These are phyloP conservation scores for Holcopasites calliopsidis DNA, from an alignment of 1,140 invertebrate species.

Conservation along the genomic window DNA sequence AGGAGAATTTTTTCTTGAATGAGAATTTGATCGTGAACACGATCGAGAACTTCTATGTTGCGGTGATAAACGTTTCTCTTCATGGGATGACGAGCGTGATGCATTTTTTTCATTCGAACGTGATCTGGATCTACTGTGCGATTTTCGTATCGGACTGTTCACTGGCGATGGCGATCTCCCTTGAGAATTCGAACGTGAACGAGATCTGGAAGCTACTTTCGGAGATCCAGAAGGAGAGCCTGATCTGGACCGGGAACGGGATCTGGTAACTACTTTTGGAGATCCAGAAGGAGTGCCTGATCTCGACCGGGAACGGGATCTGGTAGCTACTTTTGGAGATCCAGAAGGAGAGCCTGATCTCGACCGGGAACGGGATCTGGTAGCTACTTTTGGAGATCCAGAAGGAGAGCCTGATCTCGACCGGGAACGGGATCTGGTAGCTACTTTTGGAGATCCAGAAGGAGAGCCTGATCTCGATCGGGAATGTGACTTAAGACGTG, in stretches of 20 bases:
- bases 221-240: conserved; percentile 25
- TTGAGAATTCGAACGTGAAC: conserved; percentile 27
- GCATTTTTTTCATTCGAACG: conserved; percentile 23
- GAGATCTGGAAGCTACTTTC: background rate
- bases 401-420: conserved; percentile 18
- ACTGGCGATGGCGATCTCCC: conserved; percentile 22
- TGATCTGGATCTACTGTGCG: conserved; percentile 34
- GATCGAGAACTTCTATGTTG: conserved; percentile 31
- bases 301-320: conserved; percentile 24
- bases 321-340: conserved; percentile 9
- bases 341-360: conserved; percentile 15
- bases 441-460: conserved; percentile 14
- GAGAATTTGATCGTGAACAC: conserved; percentile 45
- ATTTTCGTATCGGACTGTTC: conserved; percentile 6
- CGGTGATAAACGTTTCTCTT: conserved; percentile 9
- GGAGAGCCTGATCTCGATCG: conserved; percentile 21
- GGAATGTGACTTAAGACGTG: conserved; percentile 23
- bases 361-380: conserved; percentile 31
- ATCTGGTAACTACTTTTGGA: conserved; percentile 1
- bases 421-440: conserved; percentile 15
- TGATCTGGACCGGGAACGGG: conserved; percentile 28
- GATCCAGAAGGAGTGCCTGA: conserved; percentile 25
- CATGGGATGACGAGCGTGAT: conserved; percentile 32
- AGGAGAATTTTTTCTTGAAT: conserved; percentile 21
- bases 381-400: conserved; percentile 4